Conservation (phyloP, 2,113 vertebrate species). For the Petrocephalus zakoni region DNA sequence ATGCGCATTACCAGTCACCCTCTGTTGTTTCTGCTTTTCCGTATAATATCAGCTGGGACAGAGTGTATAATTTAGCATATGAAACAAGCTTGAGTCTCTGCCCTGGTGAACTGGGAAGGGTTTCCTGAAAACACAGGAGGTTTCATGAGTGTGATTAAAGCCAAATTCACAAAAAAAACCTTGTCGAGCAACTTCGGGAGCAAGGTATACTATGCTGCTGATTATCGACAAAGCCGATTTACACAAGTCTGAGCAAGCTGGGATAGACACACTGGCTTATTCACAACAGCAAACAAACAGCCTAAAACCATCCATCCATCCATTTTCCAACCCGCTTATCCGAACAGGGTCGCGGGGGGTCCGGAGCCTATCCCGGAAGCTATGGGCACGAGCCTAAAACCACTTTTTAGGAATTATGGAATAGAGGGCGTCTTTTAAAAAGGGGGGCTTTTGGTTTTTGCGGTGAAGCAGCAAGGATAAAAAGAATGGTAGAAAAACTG, state of each 20-base stretch:
- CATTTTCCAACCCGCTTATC: no score
- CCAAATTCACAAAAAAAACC: neutral
- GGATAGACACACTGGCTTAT: neutral
- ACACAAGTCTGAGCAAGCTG: neutral
- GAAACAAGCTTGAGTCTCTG: neutral
- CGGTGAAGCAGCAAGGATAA: neutral
- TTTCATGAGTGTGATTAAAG: neutral
- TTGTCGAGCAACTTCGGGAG: neutral
- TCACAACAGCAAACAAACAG: neutral
- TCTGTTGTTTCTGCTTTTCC: neutral
- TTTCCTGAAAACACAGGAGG: neutral
- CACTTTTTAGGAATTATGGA: neutral
- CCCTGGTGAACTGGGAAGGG: neutral
- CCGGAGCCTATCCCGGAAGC: no score
- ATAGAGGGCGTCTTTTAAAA: neutral
- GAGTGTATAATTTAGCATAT: neutral
- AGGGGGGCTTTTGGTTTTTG: no score
- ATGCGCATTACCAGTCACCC: neutral
- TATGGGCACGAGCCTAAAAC: no score
- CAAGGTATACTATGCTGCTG: neutral
- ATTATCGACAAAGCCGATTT: neutral
- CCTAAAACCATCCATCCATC: no score
- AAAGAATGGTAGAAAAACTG: neutral
- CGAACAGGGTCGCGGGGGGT: no score
- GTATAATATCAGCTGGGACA: neutral